Evolutionary conservation across 2,888 invertebrate genomes (phyloP).

Genomic region (Chrysodeixis includens): DNA sequence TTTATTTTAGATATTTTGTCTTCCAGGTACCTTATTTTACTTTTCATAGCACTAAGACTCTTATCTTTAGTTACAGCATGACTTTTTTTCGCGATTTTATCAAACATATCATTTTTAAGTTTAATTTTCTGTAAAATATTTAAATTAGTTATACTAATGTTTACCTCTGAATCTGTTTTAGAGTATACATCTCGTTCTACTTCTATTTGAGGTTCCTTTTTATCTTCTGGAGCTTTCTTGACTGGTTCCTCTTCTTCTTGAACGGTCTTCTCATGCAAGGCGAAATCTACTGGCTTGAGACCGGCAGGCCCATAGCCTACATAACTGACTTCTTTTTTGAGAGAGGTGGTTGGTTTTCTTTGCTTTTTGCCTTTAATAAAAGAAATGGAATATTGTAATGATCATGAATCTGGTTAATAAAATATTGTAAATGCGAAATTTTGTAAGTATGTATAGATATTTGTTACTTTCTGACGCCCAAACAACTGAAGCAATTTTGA

Average conservation of each 20-base stretch:
- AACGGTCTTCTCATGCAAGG: conserved; percentile 36
- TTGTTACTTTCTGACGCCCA: too few species aligned
- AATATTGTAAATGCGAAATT: too few species aligned
- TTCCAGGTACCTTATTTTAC: conserved; percentile 35
- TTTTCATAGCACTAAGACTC: conserved; percentile 2
- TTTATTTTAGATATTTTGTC: conserved; percentile 20
- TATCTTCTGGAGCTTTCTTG: conserved; percentile 12
- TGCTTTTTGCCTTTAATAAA: conserved; percentile 23
- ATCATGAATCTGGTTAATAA: neutral
- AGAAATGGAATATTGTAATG: neutral
- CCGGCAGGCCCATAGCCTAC: conserved; percentile 69
- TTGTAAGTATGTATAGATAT: too few species aligned
- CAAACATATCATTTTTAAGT: neutral
- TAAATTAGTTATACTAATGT: conserved; percentile 52
- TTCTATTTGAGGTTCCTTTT: conserved; percentile 24
- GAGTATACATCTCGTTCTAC: conserved; percentile 41
- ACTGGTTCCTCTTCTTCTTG: conserved; percentile 13
- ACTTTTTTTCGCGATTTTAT: conserved; percentile 6
- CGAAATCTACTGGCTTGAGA: conserved; percentile 35
- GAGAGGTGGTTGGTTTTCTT: neutral
- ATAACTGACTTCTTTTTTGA: conserved; percentile 11
- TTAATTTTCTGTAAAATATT: conserved; percentile 28
- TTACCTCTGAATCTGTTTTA: conserved; percentile 63
- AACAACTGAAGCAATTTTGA: too few species aligned
- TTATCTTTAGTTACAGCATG: neutral